Conservation (phyloP, 2,113 vertebrate species). For the Miniopterus natalensis region DNA sequence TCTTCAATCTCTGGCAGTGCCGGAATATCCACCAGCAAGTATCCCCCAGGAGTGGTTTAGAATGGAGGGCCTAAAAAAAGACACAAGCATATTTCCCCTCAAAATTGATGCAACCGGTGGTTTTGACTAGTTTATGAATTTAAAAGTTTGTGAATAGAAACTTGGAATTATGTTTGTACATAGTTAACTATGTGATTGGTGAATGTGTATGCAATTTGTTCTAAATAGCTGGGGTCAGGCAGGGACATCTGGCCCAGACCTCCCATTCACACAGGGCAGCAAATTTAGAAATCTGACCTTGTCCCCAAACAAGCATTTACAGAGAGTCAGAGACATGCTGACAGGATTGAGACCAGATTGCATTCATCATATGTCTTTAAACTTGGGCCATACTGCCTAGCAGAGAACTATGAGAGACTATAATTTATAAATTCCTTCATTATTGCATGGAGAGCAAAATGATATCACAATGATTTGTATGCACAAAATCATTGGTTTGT, state of each 20-base stretch:
- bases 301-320: constrained; percentile 38
- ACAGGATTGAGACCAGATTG: constrained; percentile 60
- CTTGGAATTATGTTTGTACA: constrained; percentile 15
- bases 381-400: neutral
- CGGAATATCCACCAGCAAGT: neutral
- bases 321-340: constrained; percentile 29
- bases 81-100: neutral
- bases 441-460: neutral
- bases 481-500: neutral
- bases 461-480: neutral
- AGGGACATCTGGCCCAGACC: constrained; percentile 45
- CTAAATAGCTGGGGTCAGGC: constrained; percentile 57
- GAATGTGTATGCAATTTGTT: constrained; percentile 52
- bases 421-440: neutral
- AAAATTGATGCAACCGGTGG: neutral
- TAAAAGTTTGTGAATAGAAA: constrained; percentile 34
- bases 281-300: constrained; percentile 72
- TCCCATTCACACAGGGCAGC: constrained; percentile 37
- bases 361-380: constrained; percentile 7
- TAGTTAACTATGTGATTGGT: neutral
- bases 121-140: neutral
- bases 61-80: neutral
- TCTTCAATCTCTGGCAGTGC: neutral
- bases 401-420: neutral
- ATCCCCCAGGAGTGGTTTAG: neutral